These are phyloP conservation scores for Propithecus perrieri DNA, from an alignment of 2,797 vertebrate species.

Conservation along the genomic window DNA sequence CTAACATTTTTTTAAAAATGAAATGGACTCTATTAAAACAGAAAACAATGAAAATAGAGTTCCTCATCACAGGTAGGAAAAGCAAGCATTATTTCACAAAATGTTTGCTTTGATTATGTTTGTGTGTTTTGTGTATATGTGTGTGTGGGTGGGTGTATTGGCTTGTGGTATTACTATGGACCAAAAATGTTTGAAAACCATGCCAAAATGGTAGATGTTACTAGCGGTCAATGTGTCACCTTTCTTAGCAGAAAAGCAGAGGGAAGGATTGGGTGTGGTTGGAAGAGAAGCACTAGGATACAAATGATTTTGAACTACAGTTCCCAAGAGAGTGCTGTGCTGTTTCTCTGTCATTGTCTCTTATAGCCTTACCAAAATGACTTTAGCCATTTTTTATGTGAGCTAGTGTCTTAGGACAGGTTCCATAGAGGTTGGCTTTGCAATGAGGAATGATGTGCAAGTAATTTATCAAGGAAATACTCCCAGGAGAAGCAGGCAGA, in stretches of 20 bases:
- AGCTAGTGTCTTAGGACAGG: background rate
- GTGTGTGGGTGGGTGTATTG: background rate
- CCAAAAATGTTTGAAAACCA: background rate
- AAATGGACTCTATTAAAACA: constrained; percentile 30
- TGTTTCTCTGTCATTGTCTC: background rate
- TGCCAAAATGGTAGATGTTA: background rate
- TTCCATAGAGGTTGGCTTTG: background rate
- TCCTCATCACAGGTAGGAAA: background rate
- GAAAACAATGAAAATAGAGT: constrained; percentile 47
- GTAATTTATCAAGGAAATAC: constrained; percentile 3
- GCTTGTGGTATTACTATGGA: background rate
- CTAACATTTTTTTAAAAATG: constrained; percentile 6
- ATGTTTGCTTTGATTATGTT: constrained; percentile 8
- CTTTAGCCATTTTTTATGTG: background rate
- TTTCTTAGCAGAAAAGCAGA: background rate
- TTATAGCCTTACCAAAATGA: background rate
- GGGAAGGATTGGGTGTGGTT: background rate
- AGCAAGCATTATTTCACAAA: background rate
- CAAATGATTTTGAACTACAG: background rate
- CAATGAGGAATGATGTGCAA: background rate
- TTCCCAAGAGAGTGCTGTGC: background rate
- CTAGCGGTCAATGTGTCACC: background rate
- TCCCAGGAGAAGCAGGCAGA: background rate
- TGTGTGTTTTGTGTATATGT: background rate
- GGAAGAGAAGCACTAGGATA: background rate